Percentiles rank a stretch among this genome's conserved stretches.
Conservation (phyloP, 2,797 vertebrate genomes). For the Catamblyrhynchus diadema region DNA sequence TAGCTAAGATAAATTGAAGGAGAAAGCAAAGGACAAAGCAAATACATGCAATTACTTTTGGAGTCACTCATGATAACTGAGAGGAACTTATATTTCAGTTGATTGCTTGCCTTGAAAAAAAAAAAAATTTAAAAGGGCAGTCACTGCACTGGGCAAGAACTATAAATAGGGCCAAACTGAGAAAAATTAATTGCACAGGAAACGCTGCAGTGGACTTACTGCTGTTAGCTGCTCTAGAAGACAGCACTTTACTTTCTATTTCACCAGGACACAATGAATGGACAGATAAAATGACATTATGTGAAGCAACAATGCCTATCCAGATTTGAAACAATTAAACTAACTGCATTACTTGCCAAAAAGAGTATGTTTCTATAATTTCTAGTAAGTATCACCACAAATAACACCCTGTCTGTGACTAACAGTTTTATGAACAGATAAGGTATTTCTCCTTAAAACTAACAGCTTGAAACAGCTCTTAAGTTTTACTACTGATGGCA, state of each 20-base stretch:
- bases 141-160: background rate
- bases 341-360: background rate
- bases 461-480: background rate
- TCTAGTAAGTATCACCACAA: background rate
- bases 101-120: background rate
- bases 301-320: background rate
- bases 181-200: background rate
- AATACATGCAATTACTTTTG: background rate
- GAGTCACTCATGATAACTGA: background rate
- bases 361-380: background rate
- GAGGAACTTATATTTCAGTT: background rate
- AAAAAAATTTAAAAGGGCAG: background rate
- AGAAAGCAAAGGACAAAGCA: background rate
- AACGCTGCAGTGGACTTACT: background rate
- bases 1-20: background rate
- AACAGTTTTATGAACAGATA: background rate
- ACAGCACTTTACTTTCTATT: background rate
- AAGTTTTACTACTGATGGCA: background rate
- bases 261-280: background rate
- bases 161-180: background rate
- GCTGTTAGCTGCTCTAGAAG: background rate
- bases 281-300: background rate
- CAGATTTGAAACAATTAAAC: background rate
- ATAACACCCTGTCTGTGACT: background rate
- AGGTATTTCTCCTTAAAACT: slow-evolving; percentile 17